Evolutionary conservation across 2,797 vertebrate species (phyloP), one percentile per base, ranked within the genome.

Genomic region (Iguana delicatissima): DNA sequence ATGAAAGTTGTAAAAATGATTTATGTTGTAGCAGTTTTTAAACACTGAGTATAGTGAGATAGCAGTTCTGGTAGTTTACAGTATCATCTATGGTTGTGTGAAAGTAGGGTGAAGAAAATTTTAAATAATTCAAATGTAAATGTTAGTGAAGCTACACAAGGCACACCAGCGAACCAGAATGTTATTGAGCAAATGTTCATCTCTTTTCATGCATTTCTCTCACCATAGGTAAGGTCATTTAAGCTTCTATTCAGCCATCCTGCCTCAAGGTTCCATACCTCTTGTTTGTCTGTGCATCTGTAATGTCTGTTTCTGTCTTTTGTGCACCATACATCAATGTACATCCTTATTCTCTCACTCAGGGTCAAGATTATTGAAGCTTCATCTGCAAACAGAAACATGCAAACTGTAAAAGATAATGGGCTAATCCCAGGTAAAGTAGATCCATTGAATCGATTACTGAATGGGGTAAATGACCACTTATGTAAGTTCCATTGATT

Each of bases 101-200:
- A 50, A 16, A 46, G 13, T 86, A 57, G 8, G 12, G n/a, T 74
- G n/a, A 85, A 52, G 1, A 6, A 73, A 85, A 4, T 18, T 7
- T 85, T 85, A 55, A 85, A 74, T 86, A 86, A 86, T 72, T 10
- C 10, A 73, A 72, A 85, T 55, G 6, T 86, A 74, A 57, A 38
- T 86, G 24, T 73, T 74, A 35, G n/a, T n/a, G 24, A 86, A 29
- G 16, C 52, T 52, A 13, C 1, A 52, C 14, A 35, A 14, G 8
- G 3, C 1, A 38, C 46, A 35, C 32, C 55, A 55, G 35, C 35
- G 12, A 86, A 55, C 46, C 20, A n/a, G 9, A 20, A 10, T 72
- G 50, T 55, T 74, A 35, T 3, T 57, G 20, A 73, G 7, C 24
- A 83, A 29, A 1, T 29, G 7, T 77, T 46, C n/a, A 24, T 29